Conservation (phyloP, 2,888 invertebrate species). For the Calliphora vomitoria region DNA sequence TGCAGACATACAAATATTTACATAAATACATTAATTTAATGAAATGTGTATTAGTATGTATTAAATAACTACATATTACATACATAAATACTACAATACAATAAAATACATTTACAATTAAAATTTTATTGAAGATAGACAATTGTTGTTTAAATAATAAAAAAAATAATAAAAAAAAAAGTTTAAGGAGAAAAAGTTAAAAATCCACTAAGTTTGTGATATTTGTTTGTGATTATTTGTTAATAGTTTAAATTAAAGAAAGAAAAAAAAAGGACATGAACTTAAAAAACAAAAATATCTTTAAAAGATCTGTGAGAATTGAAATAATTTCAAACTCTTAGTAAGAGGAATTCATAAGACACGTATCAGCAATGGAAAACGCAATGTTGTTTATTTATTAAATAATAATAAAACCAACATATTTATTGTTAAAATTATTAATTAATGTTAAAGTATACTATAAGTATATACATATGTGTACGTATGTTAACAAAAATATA, state of each 20-base stretch:
- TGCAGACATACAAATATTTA: constrained; percentile 11
- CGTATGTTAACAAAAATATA: not conserved
- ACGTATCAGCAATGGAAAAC: constrained; percentile 43
- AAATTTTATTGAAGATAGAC: not conserved
- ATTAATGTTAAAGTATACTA: not conserved
- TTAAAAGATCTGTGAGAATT: constrained; percentile 38
- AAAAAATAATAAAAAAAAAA: constrained; percentile 10
- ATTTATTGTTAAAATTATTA: constrained; percentile 13
- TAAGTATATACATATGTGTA: not conserved
- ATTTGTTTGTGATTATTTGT: constrained; percentile 70
- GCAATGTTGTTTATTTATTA: constrained; percentile 46
- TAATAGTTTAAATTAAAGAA: constrained; percentile 55
- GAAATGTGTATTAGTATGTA: constrained; percentile 19
- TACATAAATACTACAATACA: not conserved
- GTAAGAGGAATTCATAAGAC: constrained; percentile 21
- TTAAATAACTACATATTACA: not conserved
- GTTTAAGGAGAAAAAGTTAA: constrained; percentile 11
- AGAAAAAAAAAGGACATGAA: not conserved
- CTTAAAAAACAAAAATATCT: constrained; percentile 13
- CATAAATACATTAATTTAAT: constrained; percentile 37
- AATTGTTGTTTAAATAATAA: constrained; percentile 31
- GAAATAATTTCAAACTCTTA: constrained; percentile 14
- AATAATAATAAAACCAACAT: not conserved
- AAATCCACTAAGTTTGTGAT: constrained; percentile 75
- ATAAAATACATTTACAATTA: constrained; percentile 2